Evolutionary conservation across 2,113 vertebrate species (phyloP).

Genomic region (Apodemus speciosus): DNA sequence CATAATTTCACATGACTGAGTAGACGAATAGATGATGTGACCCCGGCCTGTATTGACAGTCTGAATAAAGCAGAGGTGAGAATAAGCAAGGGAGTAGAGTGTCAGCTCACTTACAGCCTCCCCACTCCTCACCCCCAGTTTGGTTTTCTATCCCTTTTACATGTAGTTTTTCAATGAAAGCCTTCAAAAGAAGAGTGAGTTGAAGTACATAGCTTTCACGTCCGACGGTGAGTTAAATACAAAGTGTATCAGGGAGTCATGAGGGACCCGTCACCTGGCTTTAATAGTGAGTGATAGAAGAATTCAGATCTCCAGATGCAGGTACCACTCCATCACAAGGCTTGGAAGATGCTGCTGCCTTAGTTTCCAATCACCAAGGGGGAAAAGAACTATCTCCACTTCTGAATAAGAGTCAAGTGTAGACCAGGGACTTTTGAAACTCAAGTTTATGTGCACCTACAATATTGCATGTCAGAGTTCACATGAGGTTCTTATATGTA

Average conservation of each 20-base stretch:
- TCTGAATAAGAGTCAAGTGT: not conserved
- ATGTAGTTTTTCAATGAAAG: not conserved
- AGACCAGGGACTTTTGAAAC: not conserved
- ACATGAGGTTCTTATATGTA: not conserved
- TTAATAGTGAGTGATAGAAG: not conserved
- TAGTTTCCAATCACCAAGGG: not conserved
- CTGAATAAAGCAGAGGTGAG: not conserved
- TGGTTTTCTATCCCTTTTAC: not conserved
- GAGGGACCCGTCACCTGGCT: not conserved
- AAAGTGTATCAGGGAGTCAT: not conserved
- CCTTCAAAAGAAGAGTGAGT: not conserved
- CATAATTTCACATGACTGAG: slow-evolving; percentile 45
- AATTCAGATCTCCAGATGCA: not conserved
- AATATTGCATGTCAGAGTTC: not conserved
- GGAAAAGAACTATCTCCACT: not conserved
- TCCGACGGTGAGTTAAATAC: not conserved
- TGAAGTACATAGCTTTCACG: not conserved
- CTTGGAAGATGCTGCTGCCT: not conserved
- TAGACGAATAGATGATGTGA: slow-evolving; percentile 50
- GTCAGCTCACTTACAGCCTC: not conserved
- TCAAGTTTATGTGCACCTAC: not conserved
- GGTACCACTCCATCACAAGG: not conserved
- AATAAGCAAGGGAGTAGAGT: not conserved
- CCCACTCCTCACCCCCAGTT: not conserved
- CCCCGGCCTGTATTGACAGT: not conserved